A percentile compares a stretch with the other conserved stretches of the same genome.
phyloP scores from a whole-genome alignment of 2,113 vertebrate genomes.

The Nothocercus julius region DNA sequence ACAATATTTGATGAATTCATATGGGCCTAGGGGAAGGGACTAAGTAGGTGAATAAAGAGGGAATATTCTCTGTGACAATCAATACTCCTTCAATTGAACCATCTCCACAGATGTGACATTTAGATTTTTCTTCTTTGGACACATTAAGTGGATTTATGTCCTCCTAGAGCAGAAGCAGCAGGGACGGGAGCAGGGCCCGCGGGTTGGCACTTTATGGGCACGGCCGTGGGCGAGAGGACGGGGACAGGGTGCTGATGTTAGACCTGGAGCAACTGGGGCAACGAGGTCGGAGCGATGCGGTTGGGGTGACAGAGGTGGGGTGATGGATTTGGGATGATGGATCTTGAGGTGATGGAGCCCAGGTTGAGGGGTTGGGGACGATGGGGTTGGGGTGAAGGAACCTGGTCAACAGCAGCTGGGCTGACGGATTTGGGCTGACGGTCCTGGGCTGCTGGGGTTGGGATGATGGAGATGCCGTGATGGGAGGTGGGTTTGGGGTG shows the following conservation, averaged over 20 bases:
- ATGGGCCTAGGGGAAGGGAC: conserved; percentile 72
- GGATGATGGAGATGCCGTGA: fast-evolving
- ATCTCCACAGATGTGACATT: conserved; percentile 79
- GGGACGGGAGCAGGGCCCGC: background rate
- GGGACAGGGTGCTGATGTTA: background rate
- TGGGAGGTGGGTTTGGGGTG: background rate
- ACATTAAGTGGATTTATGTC: conserved; percentile 63
- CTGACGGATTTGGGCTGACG: background rate
- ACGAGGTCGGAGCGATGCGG: background rate
- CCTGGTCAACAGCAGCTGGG: too few relatives aligned
- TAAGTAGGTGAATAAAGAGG: conserved; percentile 79
- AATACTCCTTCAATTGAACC: conserved; percentile 76
- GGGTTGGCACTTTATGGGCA: fast-evolving
- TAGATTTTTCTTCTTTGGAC: conserved; percentile 70
- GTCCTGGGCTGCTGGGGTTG: background rate
- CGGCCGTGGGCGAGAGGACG: background rate
- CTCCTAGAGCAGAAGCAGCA: background rate
- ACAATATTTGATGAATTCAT: conserved; percentile 79
- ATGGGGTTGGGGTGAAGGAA: background rate
- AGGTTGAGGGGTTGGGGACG: too few relatives aligned
- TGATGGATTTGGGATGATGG: fast-evolving
- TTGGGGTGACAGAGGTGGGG: too few relatives aligned
- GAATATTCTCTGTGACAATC: conserved; percentile 80
- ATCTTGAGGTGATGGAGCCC: fast-evolving
- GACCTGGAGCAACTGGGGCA: too few relatives aligned